Conservation (phyloP, 2,113 vertebrate genomes). For the Pica pica region DNA sequence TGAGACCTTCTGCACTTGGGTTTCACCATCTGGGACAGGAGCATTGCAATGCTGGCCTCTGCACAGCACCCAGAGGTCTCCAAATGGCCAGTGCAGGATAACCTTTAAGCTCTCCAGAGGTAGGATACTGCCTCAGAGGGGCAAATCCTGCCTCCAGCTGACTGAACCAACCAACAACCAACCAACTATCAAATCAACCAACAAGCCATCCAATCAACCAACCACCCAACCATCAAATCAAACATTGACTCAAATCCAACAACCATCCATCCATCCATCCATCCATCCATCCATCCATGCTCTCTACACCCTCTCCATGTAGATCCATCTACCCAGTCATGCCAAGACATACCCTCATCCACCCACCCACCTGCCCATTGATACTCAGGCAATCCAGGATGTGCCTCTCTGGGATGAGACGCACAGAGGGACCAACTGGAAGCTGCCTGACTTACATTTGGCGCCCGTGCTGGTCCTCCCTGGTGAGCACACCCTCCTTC, state of each 20-base stretch:
- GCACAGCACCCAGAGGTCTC: background rate
- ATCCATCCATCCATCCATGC: background rate
- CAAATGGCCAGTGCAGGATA: background rate
- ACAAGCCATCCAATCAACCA: background rate
- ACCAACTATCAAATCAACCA: background rate
- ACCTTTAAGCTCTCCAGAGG: background rate
- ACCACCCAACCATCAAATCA: background rate
- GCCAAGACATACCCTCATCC: background rate
- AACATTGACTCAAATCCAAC: background rate
- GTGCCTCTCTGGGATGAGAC: background rate
- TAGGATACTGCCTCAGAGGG: background rate
- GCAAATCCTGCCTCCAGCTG: background rate
- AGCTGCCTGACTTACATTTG: slow-evolving; percentile 83
- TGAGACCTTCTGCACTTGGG: background rate
- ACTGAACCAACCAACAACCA: background rate
- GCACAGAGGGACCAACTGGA: fast-evolving
- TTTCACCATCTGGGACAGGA: background rate
- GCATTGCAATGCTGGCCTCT: background rate
- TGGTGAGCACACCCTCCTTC: slow-evolving; percentile 95
- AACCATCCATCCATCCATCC: background rate
- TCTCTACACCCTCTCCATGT: background rate
- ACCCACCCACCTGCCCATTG: fast-evolving
- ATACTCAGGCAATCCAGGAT: fast-evolving
- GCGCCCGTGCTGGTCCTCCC: slow-evolving; percentile 85
- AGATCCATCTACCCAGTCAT: background rate